Percentiles rank a stretch among this genome's conserved stretches.
These are phyloP conservation scores for Cebidichthys violaceus DNA, from an alignment of 2,113 vertebrate genomes.

Conservation along the genomic window DNA sequence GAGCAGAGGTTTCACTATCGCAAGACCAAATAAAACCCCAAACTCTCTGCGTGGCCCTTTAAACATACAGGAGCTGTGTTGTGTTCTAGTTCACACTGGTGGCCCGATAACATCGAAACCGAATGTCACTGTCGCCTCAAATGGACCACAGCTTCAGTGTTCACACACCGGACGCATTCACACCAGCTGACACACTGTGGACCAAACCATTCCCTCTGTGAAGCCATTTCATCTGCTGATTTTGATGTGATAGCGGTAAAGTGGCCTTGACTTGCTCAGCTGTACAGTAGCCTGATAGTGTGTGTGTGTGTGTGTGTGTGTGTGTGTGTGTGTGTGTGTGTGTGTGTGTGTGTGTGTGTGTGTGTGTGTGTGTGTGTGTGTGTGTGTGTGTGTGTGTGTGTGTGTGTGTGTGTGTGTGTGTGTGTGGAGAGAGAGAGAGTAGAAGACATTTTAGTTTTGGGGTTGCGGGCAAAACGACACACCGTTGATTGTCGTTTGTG, in stretches of 20 bases:
- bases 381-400: neutral
- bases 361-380: slow-evolving; percentile 1
- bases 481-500: neutral
- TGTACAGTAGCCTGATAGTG: neutral
- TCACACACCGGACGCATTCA: neutral
- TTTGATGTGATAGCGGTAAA: neutral
- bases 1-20: neutral
- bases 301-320: neutral
- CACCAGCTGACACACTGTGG: neutral
- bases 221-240: slow-evolving; percentile 17
- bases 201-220: slow-evolving; percentile 51
- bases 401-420: slow-evolving; percentile 1
- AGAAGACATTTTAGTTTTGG: neutral
- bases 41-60: neutral
- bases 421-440: neutral
- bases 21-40: neutral
- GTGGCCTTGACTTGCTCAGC: slow-evolving; percentile 48
- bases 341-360: neutral
- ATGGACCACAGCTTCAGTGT: neutral
- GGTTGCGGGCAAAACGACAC: neutral
- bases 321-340: neutral
- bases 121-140: neutral
- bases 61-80: neutral
- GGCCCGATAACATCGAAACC: slow-evolving; percentile 2
- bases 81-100: neutral